These are phyloP conservation scores for Rhinolophus ferrumequinum DNA, from an alignment of 2,113 vertebrate species.

Conservation along the genomic window DNA sequence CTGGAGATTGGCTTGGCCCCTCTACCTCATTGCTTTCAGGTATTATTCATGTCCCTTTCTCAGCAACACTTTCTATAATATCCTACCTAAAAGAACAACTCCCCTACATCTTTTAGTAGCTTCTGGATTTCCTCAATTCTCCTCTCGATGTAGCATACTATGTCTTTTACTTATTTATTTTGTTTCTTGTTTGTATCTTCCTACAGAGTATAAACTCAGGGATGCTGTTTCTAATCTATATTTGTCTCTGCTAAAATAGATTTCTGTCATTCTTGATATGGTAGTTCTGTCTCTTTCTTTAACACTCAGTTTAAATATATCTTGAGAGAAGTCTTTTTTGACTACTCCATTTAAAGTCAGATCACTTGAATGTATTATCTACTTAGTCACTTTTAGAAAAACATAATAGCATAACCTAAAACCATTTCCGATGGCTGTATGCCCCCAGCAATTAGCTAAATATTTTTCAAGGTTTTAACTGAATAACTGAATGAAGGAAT, in stretches of 20 bases:
- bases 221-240: background rate
- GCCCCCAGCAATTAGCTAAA: background rate
- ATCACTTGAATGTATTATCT: background rate
- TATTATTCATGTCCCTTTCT: background rate
- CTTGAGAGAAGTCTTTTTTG: background rate
- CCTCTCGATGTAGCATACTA: background rate
- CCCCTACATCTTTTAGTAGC: background rate
- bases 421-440: background rate
- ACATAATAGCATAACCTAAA: background rate
- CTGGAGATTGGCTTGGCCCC: background rate
- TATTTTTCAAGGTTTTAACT: constrained; percentile 17
- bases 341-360: background rate
- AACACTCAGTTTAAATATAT: background rate
- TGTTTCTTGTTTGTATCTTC: background rate
- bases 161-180: background rate
- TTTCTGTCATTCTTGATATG: background rate
- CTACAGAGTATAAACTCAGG: background rate
- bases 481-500: background rate
- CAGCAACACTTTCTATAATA: background rate
- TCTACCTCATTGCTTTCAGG: background rate
- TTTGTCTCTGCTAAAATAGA: background rate
- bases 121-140: background rate
- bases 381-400: background rate
- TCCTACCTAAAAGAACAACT: background rate
- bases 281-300: background rate